Conservation (phyloP, 1,140 invertebrate species). For the Cydia amplana region DNA sequence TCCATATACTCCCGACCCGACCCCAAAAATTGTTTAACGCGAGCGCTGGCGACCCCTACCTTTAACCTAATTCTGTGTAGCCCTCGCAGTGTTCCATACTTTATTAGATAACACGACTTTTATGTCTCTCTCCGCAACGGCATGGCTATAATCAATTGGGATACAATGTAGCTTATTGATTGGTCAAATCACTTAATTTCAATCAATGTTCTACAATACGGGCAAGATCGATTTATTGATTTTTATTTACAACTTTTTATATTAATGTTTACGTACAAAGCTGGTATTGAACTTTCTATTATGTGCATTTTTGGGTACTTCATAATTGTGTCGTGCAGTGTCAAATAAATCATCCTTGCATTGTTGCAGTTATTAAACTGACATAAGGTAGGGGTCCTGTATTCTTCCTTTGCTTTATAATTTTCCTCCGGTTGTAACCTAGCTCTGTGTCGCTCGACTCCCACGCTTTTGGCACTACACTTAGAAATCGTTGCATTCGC, state of each 20-base stretch:
- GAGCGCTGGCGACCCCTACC: slow-evolving; percentile 53
- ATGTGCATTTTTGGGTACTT: background rate
- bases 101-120: slow-evolving; percentile 64
- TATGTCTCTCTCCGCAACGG: slow-evolving; percentile 40
- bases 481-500: slow-evolving; percentile 59
- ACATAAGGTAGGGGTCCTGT: background rate
- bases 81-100: slow-evolving; percentile 58
- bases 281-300: background rate
- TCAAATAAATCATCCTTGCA: background rate
- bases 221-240: slow-evolving; percentile 12
- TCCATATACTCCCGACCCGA: slow-evolving; percentile 61
- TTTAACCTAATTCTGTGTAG: slow-evolving; percentile 66
- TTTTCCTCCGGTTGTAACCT: background rate
- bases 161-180: slow-evolving; percentile 50
- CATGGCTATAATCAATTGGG: slow-evolving; percentile 49
- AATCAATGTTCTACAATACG: slow-evolving; percentile 51
- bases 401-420: background rate
- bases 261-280: no score
- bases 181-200: slow-evolving; percentile 51
- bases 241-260: background rate
- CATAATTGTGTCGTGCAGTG: background rate
- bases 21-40: slow-evolving; percentile 62
- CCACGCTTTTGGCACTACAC: slow-evolving; percentile 70
- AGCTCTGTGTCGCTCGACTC: slow-evolving; percentile 49
- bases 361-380: background rate